phyloP scores from a whole-genome alignment of 2,888 invertebrate species.

The Melieria crassipennis region DNA sequence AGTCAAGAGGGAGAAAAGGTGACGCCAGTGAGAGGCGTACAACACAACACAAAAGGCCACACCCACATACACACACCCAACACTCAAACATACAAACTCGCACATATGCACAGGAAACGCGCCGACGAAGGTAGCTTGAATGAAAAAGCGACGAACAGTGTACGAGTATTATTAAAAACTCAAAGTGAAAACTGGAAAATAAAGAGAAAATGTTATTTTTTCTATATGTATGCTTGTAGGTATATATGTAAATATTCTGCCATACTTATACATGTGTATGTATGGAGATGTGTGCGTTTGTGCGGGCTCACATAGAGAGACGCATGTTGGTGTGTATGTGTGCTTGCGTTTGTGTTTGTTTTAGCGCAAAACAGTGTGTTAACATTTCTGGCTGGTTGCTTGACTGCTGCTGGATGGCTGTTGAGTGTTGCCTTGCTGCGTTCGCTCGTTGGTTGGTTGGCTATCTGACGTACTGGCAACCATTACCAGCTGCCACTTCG shows the following conservation, averaged over 20 bases:
- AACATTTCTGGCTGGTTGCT: too few relatives aligned
- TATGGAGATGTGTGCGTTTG: not conserved
- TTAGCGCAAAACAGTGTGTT: too few relatives aligned
- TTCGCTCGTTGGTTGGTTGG: too few relatives aligned
- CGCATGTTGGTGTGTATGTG: not conserved
- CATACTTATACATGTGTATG: too few relatives aligned
- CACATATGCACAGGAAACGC: not conserved
- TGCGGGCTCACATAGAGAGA: not conserved
- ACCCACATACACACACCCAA: too few relatives aligned
- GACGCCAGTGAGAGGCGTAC: too few relatives aligned
- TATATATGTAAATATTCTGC: not conserved
- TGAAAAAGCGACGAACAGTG: not conserved
- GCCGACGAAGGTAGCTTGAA: not conserved
- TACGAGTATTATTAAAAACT: not conserved
- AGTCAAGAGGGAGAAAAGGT: too few relatives aligned
- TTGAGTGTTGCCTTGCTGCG: too few relatives aligned
- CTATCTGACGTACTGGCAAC: too few relatives aligned
- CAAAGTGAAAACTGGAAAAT: not conserved
- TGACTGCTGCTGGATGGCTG: too few relatives aligned
- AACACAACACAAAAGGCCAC: not conserved
- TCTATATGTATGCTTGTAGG: not conserved
- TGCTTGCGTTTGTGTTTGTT: not conserved
- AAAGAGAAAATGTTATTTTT: not conserved
- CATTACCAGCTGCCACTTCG: not conserved
- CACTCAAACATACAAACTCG: not conserved